Evolutionary conservation across 2,888 invertebrate genomes (phyloP).

Genomic region (Diplolepis rosae): DNA sequence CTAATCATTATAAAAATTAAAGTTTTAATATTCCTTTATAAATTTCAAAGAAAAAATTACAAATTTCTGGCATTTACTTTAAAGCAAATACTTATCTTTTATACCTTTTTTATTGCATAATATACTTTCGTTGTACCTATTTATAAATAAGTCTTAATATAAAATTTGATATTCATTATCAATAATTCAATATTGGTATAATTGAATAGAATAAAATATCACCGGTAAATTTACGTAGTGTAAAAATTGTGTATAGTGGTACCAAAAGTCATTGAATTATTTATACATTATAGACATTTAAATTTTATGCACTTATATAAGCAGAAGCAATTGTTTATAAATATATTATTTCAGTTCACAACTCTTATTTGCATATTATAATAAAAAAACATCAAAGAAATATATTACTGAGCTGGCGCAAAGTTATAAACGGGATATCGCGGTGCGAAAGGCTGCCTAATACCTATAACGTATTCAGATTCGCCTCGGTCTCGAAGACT

Average conservation of each 20-base stretch:
- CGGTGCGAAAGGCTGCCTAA: slow-evolving; percentile 64
- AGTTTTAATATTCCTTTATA: too few relatives aligned
- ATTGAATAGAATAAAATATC: not conserved
- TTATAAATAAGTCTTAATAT: not conserved
- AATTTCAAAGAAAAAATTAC: too few relatives aligned
- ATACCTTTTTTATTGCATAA: too few relatives aligned
- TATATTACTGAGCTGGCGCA: slow-evolving; percentile 46
- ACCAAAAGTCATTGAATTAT: not conserved
- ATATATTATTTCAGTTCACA: not conserved
- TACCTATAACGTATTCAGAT: slow-evolving; percentile 74
- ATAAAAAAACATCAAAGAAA: not conserved
- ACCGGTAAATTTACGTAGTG: not conserved
- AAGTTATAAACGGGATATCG: slow-evolving; percentile 72
- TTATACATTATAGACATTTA: slow-evolving; percentile 1
- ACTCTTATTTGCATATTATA: slow-evolving; percentile 8
- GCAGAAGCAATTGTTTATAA: not conserved
- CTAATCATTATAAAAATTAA: too few relatives aligned
- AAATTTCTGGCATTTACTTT: too few relatives aligned
- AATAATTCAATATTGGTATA: not conserved
- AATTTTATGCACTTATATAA: not conserved
- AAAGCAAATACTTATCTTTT: not conserved
- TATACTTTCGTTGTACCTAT: not conserved
- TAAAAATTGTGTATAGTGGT: not conserved
- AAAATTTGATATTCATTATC: not conserved
- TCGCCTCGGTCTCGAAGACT: slow-evolving; percentile 80